Evolutionary conservation across 2,888 invertebrate species (phyloP).

Genomic region (Ophraella communa): DNA sequence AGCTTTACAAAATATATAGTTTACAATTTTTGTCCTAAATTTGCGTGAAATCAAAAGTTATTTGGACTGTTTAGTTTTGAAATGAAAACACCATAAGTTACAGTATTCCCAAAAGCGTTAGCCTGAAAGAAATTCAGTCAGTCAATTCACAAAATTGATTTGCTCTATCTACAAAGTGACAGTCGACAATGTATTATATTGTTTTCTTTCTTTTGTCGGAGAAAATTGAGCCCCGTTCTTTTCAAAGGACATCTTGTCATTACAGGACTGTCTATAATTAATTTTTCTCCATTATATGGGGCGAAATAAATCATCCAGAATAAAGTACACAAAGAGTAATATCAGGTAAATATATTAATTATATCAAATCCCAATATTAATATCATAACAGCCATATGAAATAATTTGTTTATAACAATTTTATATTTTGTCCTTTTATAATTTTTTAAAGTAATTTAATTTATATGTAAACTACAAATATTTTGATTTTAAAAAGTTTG

Average conservation of each 20-base stretch:
- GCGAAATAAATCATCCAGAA: not conserved
- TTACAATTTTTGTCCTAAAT: not conserved
- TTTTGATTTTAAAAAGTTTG: too few species aligned
- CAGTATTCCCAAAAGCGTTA: not conserved
- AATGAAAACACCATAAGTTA: not conserved
- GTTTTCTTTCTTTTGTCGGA: constrained; percentile 50
- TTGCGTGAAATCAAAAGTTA: not conserved
- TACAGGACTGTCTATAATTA: constrained; percentile 45
- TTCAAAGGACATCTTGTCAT: constrained; percentile 41
- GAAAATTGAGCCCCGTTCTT: constrained; percentile 47
- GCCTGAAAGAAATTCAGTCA: constrained; percentile 34
- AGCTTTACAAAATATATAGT: too few species aligned
- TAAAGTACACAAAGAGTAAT: too few species aligned
- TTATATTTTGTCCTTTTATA: too few species aligned
- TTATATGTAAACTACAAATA: too few species aligned
- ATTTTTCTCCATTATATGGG: constrained; percentile 32
- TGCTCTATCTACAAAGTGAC: constrained; percentile 49
- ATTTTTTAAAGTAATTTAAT: too few species aligned
- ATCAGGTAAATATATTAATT: too few species aligned
- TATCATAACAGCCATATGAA: too few species aligned
- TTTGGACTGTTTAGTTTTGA: not conserved
- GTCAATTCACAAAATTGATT: constrained; percentile 50
- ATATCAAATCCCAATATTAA: too few species aligned
- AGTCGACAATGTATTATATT: constrained; percentile 51
- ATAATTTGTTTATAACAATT: too few species aligned